These are phyloP conservation scores for Spondyliosoma cantharus DNA, from an alignment of 2,797 vertebrate species.

Conservation along the genomic window DNA sequence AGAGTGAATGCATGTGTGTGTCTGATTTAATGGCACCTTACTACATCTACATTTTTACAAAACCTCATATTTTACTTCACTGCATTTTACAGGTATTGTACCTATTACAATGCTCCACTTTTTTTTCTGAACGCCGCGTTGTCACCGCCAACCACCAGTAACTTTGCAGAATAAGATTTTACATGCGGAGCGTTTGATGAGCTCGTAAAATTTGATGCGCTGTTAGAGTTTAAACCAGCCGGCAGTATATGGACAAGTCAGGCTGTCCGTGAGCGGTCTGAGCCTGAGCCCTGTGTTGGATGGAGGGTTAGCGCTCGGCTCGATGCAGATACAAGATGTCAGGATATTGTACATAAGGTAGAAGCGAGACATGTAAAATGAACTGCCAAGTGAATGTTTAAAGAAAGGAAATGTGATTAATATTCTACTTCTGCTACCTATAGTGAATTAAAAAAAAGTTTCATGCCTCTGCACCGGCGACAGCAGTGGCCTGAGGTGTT, in stretches of 20 bases:
- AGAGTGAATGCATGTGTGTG: conserved; percentile 11
- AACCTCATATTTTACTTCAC: conserved; percentile 5
- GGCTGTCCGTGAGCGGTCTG: neutral
- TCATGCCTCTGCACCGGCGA: too few relatives aligned
- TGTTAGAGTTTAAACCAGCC: conserved; percentile 50
- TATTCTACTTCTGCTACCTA: too few relatives aligned
- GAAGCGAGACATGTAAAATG: neutral
- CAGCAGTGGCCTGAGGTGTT: too few relatives aligned
- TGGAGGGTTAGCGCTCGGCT: conserved; percentile 8
- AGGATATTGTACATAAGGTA: neutral
- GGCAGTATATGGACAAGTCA: conserved; percentile 23
- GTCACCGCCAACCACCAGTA: conserved; percentile 25
- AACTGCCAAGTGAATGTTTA: neutral
- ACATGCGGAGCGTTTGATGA: conserved; percentile 45
- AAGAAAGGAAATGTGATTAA: neutral
- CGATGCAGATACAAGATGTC: conserved; percentile 1
- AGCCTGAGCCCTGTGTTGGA: conserved; percentile 16
- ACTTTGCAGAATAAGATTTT: conserved; percentile 46
- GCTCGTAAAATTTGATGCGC: conserved; percentile 52
- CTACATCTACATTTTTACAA: neutral
- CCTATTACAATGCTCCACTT: neutral
- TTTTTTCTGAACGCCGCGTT: conserved; percentile 25
- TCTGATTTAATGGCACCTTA: neutral
- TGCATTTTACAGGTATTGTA: neutral
- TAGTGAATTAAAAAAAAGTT: too few relatives aligned